Evolutionary conservation across 2,797 vertebrate genomes (phyloP).

Genomic region (Xyrichtys novacula): DNA sequence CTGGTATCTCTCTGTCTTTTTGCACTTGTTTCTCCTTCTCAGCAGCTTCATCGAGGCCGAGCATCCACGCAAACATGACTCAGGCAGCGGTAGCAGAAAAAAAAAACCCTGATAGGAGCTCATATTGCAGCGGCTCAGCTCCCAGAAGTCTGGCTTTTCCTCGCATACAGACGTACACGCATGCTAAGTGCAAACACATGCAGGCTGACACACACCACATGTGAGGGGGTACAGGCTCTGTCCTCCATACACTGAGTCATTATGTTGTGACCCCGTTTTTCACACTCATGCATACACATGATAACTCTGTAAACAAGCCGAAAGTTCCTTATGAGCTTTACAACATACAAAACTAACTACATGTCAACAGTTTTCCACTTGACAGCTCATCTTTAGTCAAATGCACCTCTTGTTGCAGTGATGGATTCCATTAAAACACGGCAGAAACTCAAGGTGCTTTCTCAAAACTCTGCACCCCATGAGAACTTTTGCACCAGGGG

Average conservation of each 20-base stretch:
- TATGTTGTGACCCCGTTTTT: conserved; percentile 24
- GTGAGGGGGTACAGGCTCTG: conserved; percentile 35
- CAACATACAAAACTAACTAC: too few species aligned
- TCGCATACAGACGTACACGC: conserved; percentile 15
- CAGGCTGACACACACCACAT: conserved; percentile 56
- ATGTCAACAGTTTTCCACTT: neutral
- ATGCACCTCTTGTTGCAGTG: conserved; percentile 9
- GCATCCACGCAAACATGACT: conserved; percentile 37
- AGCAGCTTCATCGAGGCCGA: conserved; percentile 28
- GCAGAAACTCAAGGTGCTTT: neutral
- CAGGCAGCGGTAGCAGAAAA: conserved; percentile 35
- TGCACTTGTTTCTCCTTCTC: neutral
- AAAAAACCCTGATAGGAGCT: conserved; percentile 49
- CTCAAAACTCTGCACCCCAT: conserved; percentile 26
- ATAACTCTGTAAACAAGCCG: conserved; percentile 13
- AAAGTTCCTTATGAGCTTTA: conserved; percentile 7
- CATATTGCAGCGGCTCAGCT: conserved; percentile 54
- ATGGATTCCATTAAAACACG: conserved; percentile 24
- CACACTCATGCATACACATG: conserved; percentile 2
- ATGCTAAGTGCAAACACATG: conserved; percentile 72
- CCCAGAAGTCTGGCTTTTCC: conserved; percentile 38
- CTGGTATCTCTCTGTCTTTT: conserved; percentile 1
- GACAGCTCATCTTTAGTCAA: conserved; percentile 9
- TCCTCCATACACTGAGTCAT: conserved; percentile 44
- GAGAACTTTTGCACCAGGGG: conserved; percentile 30